A percentile compares a stretch with the other conserved stretches of the same genome.
phyloP scores from a whole-genome alignment of 2,113 vertebrate genomes.

The Aegotheles bennettii region DNA sequence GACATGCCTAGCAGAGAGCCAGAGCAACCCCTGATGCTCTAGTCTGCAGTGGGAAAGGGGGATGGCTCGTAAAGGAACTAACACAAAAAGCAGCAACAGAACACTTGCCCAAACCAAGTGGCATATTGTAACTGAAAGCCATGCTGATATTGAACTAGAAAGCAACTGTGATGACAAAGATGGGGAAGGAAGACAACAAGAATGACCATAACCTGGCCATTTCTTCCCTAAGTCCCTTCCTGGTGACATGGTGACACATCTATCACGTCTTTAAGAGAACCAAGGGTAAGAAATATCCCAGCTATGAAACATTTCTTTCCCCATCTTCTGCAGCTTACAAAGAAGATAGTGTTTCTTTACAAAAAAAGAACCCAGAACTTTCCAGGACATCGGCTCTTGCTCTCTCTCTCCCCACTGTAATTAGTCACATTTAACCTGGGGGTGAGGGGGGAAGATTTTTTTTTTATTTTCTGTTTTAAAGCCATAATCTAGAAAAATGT shows the following conservation, averaged over 20 bases:
- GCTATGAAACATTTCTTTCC: not conserved
- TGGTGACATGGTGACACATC: not conserved
- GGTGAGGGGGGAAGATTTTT: not conserved
- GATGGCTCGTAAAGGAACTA: not conserved
- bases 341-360: slow-evolving; percentile 26
- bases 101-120: not conserved
- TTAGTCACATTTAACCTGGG: not conserved
- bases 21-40: not conserved
- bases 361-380: slow-evolving; percentile 16
- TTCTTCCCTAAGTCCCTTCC: not conserved
- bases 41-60: not conserved
- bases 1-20: not conserved
- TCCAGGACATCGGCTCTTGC: slow-evolving; percentile 7
- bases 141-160: slow-evolving; percentile 14
- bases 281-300: not conserved
- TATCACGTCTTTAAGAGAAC: not conserved
- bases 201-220: not conserved
- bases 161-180: not conserved
- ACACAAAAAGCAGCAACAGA: slow-evolving; percentile 11
- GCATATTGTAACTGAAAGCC: slow-evolving; percentile 12
- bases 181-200: not conserved
- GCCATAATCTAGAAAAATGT: slow-evolving; percentile 72
- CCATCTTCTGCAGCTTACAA: not conserved
- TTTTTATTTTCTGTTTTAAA: slow-evolving; percentile 61
- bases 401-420: not conserved